A percentile compares a stretch with the other conserved stretches of the same genome.
phyloP scores from a whole-genome alignment of 2,113 vertebrate genomes.

The Platysternon megacephalum region DNA sequence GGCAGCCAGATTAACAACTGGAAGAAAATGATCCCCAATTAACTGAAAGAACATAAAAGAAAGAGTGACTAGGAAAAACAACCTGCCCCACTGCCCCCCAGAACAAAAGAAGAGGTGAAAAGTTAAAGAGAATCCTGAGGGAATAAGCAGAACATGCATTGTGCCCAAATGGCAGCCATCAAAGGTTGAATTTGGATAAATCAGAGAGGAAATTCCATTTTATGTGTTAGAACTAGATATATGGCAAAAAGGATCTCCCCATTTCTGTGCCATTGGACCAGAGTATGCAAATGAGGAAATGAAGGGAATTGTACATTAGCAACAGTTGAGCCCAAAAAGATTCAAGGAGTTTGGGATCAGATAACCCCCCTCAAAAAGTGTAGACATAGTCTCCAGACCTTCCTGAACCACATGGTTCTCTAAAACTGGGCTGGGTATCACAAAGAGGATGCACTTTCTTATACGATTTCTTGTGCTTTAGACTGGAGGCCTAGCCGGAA shows the following conservation, averaged over 20 bases:
- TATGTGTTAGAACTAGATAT: background rate
- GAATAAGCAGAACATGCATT: background rate
- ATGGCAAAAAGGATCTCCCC: background rate
- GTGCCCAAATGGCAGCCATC: background rate
- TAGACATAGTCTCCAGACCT: background rate
- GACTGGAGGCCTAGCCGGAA: background rate
- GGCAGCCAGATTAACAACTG: background rate
- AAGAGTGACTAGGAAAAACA: background rate
- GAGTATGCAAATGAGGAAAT: background rate
- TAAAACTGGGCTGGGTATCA: background rate
- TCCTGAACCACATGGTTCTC: background rate
- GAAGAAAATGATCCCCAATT: conserved; percentile 6
- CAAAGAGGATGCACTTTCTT: background rate
- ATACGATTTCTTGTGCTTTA: background rate
- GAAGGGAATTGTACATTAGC: background rate
- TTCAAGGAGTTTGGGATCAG: background rate
- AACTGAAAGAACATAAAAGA: background rate
- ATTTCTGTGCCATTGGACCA: background rate
- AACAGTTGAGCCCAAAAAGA: background rate
- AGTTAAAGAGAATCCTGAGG: background rate
- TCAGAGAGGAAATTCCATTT: background rate
- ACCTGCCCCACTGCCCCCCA: background rate
- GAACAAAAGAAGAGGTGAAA: conserved; percentile 5
- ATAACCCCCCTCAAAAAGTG: background rate
- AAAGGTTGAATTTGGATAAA: background rate